A percentile compares a stretch with the other conserved stretches of the same genome.
These are phyloP conservation scores for Gastrophryne carolinensis DNA, from an alignment of 2,797 vertebrate species.

Conservation along the genomic window DNA sequence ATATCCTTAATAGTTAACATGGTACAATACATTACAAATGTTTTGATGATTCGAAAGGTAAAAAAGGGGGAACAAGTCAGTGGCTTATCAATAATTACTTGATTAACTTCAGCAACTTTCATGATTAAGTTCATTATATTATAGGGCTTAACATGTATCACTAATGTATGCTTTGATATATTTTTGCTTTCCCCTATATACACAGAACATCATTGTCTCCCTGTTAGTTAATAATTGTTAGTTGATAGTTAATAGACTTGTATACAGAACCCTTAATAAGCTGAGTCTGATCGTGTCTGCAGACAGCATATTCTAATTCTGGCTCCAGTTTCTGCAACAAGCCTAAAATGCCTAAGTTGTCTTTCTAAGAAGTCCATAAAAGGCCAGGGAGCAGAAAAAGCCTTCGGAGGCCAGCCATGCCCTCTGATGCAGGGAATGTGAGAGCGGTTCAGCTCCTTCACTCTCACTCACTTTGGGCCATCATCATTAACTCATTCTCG, in stretches of 20 bases:
- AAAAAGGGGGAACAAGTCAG: too few species aligned
- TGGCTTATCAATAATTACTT: too few species aligned
- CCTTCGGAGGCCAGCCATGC: slow-evolving; percentile 36
- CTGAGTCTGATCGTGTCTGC: slow-evolving; percentile 30
- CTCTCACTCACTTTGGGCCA: slow-evolving; percentile 40
- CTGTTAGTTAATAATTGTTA: too few species aligned
- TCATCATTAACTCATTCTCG: slow-evolving; percentile 36
- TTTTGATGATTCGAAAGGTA: too few species aligned
- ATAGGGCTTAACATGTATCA: neutral
- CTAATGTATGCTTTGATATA: too few species aligned
- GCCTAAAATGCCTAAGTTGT: slow-evolving; percentile 49
- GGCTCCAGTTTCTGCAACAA: slow-evolving; percentile 34
- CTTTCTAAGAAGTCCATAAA: slow-evolving; percentile 50
- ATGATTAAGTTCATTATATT: too few species aligned
- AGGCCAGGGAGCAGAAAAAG: slow-evolving; percentile 43
- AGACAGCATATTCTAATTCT: slow-evolving; percentile 48
- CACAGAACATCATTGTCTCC: neutral
- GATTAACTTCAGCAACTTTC: too few species aligned
- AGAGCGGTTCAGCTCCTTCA: slow-evolving; percentile 41
- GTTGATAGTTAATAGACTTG: neutral
- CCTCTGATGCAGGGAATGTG: slow-evolving; percentile 50
- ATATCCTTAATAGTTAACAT: too few species aligned
- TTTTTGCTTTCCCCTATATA: neutral
- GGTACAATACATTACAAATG: too few species aligned
- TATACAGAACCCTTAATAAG: neutral